phyloP scores from a whole-genome alignment of 2,888 invertebrate genomes.

The Axea sp. region DNA sequence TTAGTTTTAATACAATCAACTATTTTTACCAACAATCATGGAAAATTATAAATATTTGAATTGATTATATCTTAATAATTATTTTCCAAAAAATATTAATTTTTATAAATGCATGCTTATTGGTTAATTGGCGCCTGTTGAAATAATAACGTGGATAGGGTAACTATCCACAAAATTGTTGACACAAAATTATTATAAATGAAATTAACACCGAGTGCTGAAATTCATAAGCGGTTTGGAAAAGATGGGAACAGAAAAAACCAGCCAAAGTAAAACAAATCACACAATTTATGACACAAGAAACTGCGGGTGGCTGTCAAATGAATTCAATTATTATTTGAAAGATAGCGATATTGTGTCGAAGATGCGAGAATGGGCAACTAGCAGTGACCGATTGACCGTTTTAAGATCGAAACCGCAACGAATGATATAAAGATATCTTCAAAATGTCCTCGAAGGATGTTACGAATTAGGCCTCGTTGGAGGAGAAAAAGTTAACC shows the following conservation, averaged over 20 bases:
- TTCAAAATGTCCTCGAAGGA: constrained; percentile 48
- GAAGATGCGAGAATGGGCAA: constrained; percentile 30
- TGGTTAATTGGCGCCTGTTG: no score
- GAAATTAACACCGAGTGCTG: no score
- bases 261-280: neutral
- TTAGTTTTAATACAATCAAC: no score
- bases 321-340: constrained; percentile 11
- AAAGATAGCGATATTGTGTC: constrained; percentile 25
- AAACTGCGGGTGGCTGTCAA: constrained; percentile 23
- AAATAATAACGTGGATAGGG: no score
- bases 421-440: constrained; percentile 51
- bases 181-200: no score
- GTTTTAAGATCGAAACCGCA: constrained; percentile 41
- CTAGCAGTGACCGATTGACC: constrained; percentile 38
- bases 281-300: constrained; percentile 14
- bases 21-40: no score
- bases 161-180: no score
- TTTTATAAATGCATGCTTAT: no score
- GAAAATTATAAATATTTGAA: no score
- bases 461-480: constrained; percentile 44
- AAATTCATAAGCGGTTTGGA: constrained; percentile 9
- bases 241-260: neutral
- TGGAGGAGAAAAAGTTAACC: constrained; percentile 36
- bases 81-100: no score
- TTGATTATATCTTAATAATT: no score